A percentile compares a stretch with the other conserved stretches of the same genome.
phyloP scores from a whole-genome alignment of 2,797 vertebrate species.

The Galagoides demidoff region DNA sequence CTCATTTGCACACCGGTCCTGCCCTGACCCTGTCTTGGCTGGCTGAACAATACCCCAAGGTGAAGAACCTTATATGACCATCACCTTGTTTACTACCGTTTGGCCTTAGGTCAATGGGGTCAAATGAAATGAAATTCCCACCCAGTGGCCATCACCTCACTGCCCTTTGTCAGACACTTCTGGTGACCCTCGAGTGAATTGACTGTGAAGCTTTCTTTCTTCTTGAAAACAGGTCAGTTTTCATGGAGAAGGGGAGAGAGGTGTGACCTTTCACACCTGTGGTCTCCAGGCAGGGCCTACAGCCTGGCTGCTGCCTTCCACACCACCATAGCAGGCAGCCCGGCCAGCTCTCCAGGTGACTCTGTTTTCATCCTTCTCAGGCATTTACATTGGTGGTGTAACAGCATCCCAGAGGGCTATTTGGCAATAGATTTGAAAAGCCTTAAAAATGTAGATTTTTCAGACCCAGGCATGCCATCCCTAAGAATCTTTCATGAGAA shows the following conservation, averaged over 20 bases:
- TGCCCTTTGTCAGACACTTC: background rate
- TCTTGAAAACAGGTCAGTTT: constrained; percentile 55
- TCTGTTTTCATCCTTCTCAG: background rate
- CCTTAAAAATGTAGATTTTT: constrained; percentile 47
- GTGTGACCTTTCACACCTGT: background rate
- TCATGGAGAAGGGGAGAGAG: background rate
- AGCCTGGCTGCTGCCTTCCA: background rate
- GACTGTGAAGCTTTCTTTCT: background rate
- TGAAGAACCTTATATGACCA: background rate
- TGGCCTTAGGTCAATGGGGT: constrained; percentile 41
- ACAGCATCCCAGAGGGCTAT: background rate
- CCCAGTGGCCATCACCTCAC: background rate
- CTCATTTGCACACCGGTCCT: background rate
- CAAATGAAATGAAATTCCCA: constrained; percentile 68
- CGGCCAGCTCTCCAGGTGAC: background rate
- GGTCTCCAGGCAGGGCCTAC: background rate
- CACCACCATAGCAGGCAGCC: background rate
- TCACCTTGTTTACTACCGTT: background rate
- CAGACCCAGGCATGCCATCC: constrained; percentile 41
- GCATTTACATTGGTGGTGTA: background rate
- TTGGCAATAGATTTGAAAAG: constrained; percentile 1
- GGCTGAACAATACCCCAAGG: background rate
- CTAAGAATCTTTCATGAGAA: constrained; percentile 57
- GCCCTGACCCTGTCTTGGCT: background rate
- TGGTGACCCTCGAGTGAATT: constrained; percentile 40